Evolutionary conservation across 2,113 vertebrate species (phyloP).

Genomic region (Saiga tatarica): DNA sequence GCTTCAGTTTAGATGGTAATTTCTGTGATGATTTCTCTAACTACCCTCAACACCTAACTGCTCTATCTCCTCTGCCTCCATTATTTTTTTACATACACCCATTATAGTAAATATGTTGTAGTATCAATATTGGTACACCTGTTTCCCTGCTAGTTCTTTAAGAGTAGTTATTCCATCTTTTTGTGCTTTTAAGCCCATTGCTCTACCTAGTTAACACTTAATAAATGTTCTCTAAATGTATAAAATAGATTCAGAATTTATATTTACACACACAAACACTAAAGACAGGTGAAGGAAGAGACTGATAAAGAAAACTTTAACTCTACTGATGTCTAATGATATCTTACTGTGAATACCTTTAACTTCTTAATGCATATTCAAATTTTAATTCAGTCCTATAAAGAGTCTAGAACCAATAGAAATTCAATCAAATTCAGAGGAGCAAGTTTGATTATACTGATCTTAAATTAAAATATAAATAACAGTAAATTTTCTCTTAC

Average conservation of each 20-base stretch:
- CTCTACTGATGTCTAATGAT: background rate
- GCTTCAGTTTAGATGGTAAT: background rate
- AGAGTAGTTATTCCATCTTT: background rate
- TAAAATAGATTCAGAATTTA: background rate
- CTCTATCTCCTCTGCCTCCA: background rate
- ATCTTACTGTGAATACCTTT: background rate
- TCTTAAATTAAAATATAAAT: background rate
- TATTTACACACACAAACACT: background rate
- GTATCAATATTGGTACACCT: background rate
- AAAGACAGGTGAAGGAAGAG: background rate
- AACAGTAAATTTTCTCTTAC: constrained; percentile 83
- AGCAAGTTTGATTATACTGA: background rate
- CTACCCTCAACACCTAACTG: background rate
- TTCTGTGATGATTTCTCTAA: background rate
- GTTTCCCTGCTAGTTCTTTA: background rate
- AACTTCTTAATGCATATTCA: background rate
- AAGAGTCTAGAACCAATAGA: background rate
- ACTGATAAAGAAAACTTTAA: background rate
- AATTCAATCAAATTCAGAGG: constrained; percentile 1
- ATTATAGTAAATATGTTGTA: background rate
- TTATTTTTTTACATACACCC: background rate
- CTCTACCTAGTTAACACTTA: background rate
- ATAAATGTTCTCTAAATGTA: background rate
- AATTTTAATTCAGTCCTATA: background rate
- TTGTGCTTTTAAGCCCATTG: background rate